Conservation (phyloP, 1,140 invertebrate genomes). For the Heliconius nattereri region DNA sequence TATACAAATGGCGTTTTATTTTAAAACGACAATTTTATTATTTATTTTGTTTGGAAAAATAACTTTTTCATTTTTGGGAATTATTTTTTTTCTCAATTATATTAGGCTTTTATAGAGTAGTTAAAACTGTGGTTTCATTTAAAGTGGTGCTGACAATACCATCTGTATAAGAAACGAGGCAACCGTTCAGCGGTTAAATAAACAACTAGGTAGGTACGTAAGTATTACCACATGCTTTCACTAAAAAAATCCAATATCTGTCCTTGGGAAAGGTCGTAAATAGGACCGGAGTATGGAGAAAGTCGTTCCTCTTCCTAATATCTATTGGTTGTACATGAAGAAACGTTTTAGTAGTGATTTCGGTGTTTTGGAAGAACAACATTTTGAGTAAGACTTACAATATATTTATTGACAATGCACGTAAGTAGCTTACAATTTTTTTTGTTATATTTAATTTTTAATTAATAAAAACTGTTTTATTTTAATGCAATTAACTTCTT, state of each 20-base stretch:
- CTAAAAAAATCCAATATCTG: not conserved
- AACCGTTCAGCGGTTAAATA: not conserved
- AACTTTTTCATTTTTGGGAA: too few relatives aligned
- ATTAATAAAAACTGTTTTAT: too few relatives aligned
- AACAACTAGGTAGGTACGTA: not conserved
- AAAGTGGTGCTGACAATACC: too few relatives aligned
- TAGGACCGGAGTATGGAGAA: slow-evolving; percentile 14
- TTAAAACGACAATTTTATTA: too few relatives aligned
- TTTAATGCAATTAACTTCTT: too few relatives aligned
- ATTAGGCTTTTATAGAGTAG: too few relatives aligned
- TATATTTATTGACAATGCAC: not conserved
- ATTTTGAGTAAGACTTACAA: not conserved
- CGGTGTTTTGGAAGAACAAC: slow-evolving; percentile 2
- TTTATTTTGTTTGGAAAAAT: too few relatives aligned
- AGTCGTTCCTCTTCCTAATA: slow-evolving; percentile 15
- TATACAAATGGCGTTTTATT: too few relatives aligned
- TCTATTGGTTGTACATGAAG: not conserved
- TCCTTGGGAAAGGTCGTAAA: slow-evolving; percentile 2
- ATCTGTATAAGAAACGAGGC: not conserved
- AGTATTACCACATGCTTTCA: slow-evolving; percentile 14
- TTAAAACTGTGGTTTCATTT: too few relatives aligned
- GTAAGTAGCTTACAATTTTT: not conserved
- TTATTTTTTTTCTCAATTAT: too few relatives aligned
- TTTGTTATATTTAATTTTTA: not conserved
- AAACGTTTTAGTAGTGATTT: slow-evolving; percentile 2